phyloP scores from a whole-genome alignment of 2,797 vertebrate genomes.

The Eutrigla gurnardus region DNA sequence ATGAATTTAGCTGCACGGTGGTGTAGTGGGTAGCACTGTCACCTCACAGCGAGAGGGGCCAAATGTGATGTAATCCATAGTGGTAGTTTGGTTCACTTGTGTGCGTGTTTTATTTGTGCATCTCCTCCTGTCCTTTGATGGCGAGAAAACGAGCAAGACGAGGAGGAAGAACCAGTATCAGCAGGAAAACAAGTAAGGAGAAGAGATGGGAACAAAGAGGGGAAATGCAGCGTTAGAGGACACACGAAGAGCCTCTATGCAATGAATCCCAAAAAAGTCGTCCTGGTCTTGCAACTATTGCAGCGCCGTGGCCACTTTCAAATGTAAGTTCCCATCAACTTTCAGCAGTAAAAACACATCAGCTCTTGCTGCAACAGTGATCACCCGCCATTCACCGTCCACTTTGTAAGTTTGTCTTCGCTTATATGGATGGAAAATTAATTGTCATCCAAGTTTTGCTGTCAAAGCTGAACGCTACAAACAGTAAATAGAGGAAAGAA shows the following conservation, averaged over 20 bases:
- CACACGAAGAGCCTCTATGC: neutral
- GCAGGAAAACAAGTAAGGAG: neutral
- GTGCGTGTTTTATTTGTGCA: slow-evolving; percentile 39
- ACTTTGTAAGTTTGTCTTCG: neutral
- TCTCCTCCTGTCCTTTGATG: slow-evolving; percentile 4
- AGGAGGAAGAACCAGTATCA: neutral
- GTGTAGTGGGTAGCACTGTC: too few relatives aligned
- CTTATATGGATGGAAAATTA: neutral
- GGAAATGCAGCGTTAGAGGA: neutral
- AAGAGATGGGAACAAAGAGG: neutral
- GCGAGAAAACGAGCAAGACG: neutral
- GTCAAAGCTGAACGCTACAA: neutral
- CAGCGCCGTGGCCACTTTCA: neutral
- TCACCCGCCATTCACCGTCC: neutral
- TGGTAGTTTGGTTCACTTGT: slow-evolving; percentile 43
- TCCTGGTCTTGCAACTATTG: neutral
- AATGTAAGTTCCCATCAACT: neutral
- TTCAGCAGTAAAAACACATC: neutral
- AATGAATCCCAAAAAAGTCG: neutral
- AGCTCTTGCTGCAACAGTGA: neutral
- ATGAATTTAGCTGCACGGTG: too few relatives aligned
- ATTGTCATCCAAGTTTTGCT: neutral
- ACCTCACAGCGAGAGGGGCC: too few relatives aligned
- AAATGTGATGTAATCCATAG: slow-evolving; percentile 39
- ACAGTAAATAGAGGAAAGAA: neutral